Evolutionary conservation across 2,797 vertebrate genomes (phyloP), one percentile per base, ranked within the genome.

Genomic region (Fringilla coelebs): DNA sequence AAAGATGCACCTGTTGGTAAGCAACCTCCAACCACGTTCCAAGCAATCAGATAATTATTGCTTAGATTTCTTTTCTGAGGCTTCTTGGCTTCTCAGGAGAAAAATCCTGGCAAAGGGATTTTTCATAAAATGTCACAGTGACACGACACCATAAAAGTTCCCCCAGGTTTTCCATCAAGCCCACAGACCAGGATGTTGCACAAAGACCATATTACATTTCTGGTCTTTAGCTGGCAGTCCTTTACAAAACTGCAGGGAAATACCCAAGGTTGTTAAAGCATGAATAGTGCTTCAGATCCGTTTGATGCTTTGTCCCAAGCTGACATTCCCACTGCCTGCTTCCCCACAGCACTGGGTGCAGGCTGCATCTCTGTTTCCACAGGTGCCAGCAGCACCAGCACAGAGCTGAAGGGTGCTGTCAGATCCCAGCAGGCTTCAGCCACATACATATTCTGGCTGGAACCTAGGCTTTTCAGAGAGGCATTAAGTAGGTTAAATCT

Each of bases 211-310:
- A 8, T 0, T 48, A 25, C 38, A 41, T 24, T 78, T 78, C 58
- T 40, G 16, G 14, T 14, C 41, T 84, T 80, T 52, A 49, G 14
- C 43, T 70, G 51, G 3, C 3, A 13, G 12, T 51, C 36, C 26
- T 80, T 80, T 58, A 65, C 68, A 84, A 25, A 66, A 7, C 25
- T 16, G 19, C 29, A 70, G 34, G 16, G 51, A 85, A 80, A 76
- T 36, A 51, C 13, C 1, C 11, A 22, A 62, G 40, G 34, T 17
- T 88, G 57, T 60, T 73, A 66, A 70, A 63, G 36, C 31, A 40
- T 1, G 2, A 55, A 9, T 2, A 13, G 31, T 8, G 9, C 32
- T 77, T 74, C 54, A 66, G 52, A 48, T 40, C 57, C 0, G 0
- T 19, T 52, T 55, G 68, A 15, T 0, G 4, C 17, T 83, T 60